A percentile compares a stretch with the other conserved stretches of the same genome.
Conservation (phyloP, 2,888 invertebrate species). For the Anaspis maculata region DNA sequence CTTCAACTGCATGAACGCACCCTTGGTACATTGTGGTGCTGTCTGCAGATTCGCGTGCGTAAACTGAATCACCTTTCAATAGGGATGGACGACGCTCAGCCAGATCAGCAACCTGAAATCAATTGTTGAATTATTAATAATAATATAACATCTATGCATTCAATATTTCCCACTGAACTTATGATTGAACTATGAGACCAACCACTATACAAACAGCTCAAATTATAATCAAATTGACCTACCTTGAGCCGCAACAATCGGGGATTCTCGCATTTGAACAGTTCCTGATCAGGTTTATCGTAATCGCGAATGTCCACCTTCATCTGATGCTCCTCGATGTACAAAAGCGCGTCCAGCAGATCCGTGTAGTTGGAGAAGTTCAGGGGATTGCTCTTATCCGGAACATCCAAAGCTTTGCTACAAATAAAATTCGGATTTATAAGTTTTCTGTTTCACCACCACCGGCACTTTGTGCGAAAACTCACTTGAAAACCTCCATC, state of each 20-base stretch:
- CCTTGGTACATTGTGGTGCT: conserved; percentile 26
- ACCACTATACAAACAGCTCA: too few species aligned
- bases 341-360: conserved; percentile 24
- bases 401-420: neutral
- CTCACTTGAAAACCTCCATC: too few species aligned
- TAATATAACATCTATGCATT: too few species aligned
- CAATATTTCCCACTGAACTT: too few species aligned
- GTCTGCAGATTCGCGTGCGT: conserved; percentile 17
- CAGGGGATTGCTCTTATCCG: conserved; percentile 12
- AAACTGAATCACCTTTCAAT: conserved; percentile 29
- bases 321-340: conserved; percentile 34
- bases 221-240: too few species aligned
- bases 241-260: too few species aligned
- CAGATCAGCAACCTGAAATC: conserved; percentile 36
- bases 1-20: conserved; percentile 24
- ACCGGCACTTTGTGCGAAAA: too few species aligned
- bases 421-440: too few species aligned
- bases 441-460: too few species aligned
- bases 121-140: too few species aligned
- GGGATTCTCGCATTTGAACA: too few species aligned
- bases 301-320: conserved; percentile 28
- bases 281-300: conserved; percentile 22
- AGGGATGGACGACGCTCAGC: conserved; percentile 36
- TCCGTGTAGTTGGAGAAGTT: conserved; percentile 21
- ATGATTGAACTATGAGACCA: too few species aligned